Evolutionary conservation across 64 coral and sea anemone species (phyloP).

Genomic region (Pocillopora verrucosa): DNA sequence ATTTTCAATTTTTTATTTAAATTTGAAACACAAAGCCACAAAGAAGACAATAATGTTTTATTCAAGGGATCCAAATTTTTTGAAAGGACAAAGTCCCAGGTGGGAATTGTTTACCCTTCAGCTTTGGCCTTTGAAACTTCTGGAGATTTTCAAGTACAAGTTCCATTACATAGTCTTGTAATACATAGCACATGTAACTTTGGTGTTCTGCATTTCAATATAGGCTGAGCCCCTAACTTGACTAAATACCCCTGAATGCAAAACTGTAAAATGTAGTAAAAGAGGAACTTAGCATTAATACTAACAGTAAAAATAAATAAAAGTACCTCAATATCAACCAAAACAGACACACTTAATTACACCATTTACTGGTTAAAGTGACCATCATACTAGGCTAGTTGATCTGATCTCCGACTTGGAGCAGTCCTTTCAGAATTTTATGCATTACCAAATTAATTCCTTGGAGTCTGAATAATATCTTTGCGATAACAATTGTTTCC

Average conservation of each 20-base stretch:
- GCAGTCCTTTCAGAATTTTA: too few species aligned
- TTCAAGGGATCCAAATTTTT: too few species aligned
- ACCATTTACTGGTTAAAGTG: too few species aligned
- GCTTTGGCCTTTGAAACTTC: neutral
- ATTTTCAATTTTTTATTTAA: too few species aligned
- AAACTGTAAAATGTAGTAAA: slow-evolving; percentile 44
- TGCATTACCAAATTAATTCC: too few species aligned
- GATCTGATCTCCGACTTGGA: too few species aligned
- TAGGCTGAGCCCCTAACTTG: slow-evolving; percentile 94
- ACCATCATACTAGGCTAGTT: too few species aligned
- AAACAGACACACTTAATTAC: neutral
- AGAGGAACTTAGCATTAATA: neutral
- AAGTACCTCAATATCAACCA: neutral
- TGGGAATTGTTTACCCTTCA: neutral
- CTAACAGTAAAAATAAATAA: neutral
- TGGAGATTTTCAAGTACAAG: neutral
- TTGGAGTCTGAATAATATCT: too few species aligned
- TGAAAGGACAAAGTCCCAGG: too few species aligned
- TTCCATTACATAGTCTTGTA: neutral
- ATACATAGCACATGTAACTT: slow-evolving; percentile 97
- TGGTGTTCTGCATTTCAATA: slow-evolving; percentile 88
- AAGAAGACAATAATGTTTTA: too few species aligned
- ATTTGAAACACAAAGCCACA: too few species aligned
- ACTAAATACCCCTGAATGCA: slow-evolving; percentile 77
- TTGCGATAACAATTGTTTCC: too few species aligned